Evolutionary conservation across 2,113 vertebrate genomes (phyloP), one percentile per base, ranked within the genome.

Genomic region (Oreochromis niloticus): DNA sequence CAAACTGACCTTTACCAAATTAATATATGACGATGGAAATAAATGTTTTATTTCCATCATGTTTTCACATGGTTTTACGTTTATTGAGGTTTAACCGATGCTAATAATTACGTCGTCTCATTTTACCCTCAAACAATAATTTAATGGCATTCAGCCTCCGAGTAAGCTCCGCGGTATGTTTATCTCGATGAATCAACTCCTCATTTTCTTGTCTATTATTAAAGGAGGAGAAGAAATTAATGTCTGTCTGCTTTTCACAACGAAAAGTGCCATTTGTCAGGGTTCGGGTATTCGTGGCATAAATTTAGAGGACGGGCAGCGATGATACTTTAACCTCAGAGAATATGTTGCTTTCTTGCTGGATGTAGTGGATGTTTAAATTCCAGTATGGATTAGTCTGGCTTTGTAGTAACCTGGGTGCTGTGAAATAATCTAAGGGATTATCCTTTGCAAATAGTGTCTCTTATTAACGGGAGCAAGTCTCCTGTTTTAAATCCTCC

Each of bases 341-440:
- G 14, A 61, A 14, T n/a, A 39, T 27, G 24, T 30, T 83, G 36
- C 68, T 27, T 50, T 79, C 80, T 55, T 27, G 36, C 81, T 54
- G 39, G 56, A 24, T 73, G 57, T 84, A 81, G 41, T 68, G 54
- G 75, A 75, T 87, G 27, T 83, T 93, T 91, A 52, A 88, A 82
- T 89, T 89, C 73, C 24, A 80, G 27, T 52, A 3, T 90, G 91
- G 88, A 93, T 92, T 94, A 93, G 92, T 93, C 73, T 79, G 66
- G 27, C 19, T 93, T 93, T 92, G 91, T 90, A 87, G 84, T 92
- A 91, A 87, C 32, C 84, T 80, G 61, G 82, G 41, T 86, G 75
- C 86, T 93, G 92, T 86, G 83, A 92, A 91, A 85, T 93, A 92
- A 95, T 95, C 94, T 89, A 73, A 85, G 82, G 94, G 93, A 95